Percentiles rank a stretch among this genome's conserved stretches.
phyloP scores from a whole-genome alignment of 2,888 invertebrate species.

The Frankliniella fusca region DNA sequence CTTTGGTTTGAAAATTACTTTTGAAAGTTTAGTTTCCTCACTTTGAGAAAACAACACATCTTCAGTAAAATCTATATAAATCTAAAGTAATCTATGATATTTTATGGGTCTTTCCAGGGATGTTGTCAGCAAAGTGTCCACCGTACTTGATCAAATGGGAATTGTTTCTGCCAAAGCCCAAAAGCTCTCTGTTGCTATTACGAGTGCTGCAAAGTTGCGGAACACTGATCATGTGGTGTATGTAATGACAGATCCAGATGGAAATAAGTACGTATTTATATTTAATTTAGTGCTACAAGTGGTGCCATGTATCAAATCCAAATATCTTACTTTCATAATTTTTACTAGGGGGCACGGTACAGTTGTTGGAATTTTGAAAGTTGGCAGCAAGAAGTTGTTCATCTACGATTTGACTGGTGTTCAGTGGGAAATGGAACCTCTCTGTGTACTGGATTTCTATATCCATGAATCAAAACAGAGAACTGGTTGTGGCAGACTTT shows the following conservation, averaged over 20 bases:
- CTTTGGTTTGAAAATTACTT: too few species aligned
- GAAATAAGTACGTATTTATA: conserved; percentile 54
- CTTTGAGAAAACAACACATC: neutral
- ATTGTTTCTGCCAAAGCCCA: conserved; percentile 69
- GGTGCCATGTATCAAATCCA: conserved; percentile 6
- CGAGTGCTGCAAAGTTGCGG: conserved; percentile 63
- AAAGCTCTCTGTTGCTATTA: conserved; percentile 67
- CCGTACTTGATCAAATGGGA: conserved; percentile 65
- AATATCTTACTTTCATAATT: conserved; percentile 34
- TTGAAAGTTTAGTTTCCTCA: too few species aligned
- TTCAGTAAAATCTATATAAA: neutral
- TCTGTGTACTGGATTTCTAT: conserved; percentile 92
- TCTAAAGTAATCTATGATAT: neutral
- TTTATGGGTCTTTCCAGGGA: neutral
- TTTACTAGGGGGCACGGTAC: conserved; percentile 59
- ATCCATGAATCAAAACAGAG: conserved; percentile 80
- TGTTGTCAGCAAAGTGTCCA: conserved; percentile 33
- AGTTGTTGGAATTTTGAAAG: conserved; percentile 83
- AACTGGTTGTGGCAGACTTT: conserved; percentile 72
- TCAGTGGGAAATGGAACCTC: conserved; percentile 72
- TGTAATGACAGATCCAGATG: conserved; percentile 53
- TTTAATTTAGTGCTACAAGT: neutral
- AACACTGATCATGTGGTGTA: conserved; percentile 57
- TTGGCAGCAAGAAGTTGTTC: conserved; percentile 85
- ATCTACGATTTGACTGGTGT: conserved; percentile 67